A percentile compares a stretch with the other conserved stretches of the same genome.
phyloP scores from a whole-genome alignment of 2,797 vertebrate species.

The Mastacembelus armatus region DNA sequence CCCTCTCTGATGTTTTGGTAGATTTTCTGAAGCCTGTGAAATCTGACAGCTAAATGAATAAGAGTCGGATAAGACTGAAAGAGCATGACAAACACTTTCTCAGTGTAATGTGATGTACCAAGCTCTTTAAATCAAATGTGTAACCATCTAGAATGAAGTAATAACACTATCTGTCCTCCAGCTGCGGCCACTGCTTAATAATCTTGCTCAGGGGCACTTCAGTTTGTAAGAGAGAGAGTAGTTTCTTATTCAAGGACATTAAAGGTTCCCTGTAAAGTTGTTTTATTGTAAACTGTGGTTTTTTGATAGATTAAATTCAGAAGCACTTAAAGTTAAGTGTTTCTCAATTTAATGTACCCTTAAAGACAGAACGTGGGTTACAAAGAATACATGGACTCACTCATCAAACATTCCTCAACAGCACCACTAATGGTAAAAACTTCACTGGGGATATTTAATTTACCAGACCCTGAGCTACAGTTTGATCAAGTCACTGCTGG shows the following conservation, averaged over 20 bases:
- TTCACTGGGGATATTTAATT: too few species aligned
- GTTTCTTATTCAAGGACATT: neutral
- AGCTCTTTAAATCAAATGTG: conserved; percentile 47
- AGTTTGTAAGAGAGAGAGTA: conserved; percentile 9
- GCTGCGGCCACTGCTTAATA: conserved; percentile 16
- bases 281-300: neutral
- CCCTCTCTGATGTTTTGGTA: conserved; percentile 35
- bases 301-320: neutral
- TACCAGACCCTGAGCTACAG: too few species aligned
- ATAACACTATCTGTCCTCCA: conserved; percentile 13
- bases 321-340: neutral
- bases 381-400: neutral
- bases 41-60: conserved; percentile 64
- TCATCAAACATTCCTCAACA: too few species aligned
- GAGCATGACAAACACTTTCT: conserved; percentile 57
- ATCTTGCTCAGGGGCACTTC: conserved; percentile 36
- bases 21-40: conserved; percentile 57
- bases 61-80: conserved; percentile 47
- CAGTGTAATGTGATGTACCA: conserved; percentile 37
- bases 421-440: too few species aligned
- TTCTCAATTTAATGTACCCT: neutral
- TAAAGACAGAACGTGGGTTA: neutral
- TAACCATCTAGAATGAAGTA: conserved; percentile 30
- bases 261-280: neutral
- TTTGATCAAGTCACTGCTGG: too few species aligned